A percentile compares a stretch with the other conserved stretches of the same genome.
These are phyloP conservation scores for Pelodytes ibericus DNA, from an alignment of 2,797 vertebrate genomes.

Conservation along the genomic window DNA sequence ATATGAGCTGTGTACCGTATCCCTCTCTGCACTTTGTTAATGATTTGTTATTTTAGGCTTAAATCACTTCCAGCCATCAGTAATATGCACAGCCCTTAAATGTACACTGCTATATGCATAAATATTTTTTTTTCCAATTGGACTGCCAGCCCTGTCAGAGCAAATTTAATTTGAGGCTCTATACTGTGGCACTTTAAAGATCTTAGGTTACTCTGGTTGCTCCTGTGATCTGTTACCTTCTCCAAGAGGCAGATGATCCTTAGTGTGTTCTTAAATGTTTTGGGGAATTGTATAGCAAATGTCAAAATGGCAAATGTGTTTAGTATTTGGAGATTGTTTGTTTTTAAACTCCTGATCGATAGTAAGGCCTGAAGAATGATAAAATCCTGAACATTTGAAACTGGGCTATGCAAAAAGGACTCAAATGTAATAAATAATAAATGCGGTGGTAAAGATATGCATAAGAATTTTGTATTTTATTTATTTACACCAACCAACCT, in stretches of 20 bases:
- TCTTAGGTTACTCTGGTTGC: conserved; percentile 76
- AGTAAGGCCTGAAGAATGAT: neutral
- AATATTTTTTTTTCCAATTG: conserved; percentile 88
- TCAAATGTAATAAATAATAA: neutral
- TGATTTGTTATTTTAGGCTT: conserved; percentile 92
- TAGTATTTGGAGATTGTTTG: conserved; percentile 61
- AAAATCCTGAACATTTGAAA: neutral
- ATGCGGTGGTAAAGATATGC: neutral
- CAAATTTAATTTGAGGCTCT: conserved; percentile 83
- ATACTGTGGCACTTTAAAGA: conserved; percentile 77
- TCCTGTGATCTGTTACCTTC: conserved; percentile 77
- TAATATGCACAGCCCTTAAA: conserved; percentile 77
- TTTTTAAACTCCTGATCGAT: neutral
- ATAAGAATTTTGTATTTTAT: too few species aligned
- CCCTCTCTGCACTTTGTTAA: conserved; percentile 88
- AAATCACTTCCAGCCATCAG: conserved; percentile 95
- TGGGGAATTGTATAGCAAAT: conserved; percentile 64
- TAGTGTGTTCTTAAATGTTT: conserved; percentile 70
- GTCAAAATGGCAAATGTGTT: conserved; percentile 65
- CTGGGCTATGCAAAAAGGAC: too few species aligned
- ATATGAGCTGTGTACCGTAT: conserved; percentile 94
- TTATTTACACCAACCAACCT: too few species aligned
- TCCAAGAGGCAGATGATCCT: conserved; percentile 76
- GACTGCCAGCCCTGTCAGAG: conserved; percentile 87
- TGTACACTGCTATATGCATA: conserved; percentile 77